Percentiles rank a stretch among this genome's conserved stretches.
These are phyloP conservation scores for Vulpes lagopus DNA, from an alignment of 2,113 vertebrate species.

Conservation along the genomic window DNA sequence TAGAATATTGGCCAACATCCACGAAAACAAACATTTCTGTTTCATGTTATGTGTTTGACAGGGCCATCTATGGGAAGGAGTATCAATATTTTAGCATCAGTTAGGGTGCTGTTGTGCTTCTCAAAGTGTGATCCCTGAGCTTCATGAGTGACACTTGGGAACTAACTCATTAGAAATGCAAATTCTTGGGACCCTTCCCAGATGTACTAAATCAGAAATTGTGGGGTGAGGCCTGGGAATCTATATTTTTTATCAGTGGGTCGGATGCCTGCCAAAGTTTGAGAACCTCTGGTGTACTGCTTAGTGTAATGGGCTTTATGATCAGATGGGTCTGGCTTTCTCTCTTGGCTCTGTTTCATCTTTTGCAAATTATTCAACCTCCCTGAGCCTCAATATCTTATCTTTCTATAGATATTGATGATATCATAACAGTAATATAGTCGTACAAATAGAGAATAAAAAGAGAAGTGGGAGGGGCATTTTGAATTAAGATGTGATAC, in stretches of 20 bases:
- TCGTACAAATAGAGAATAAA: background rate
- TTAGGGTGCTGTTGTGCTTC: background rate
- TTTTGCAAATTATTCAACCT: conserved; percentile 27
- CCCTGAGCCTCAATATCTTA: background rate
- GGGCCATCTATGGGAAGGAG: background rate
- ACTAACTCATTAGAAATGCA: conserved; percentile 6
- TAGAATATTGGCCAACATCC: background rate
- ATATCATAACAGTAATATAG: background rate
- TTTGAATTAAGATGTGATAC: background rate
- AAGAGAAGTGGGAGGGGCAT: background rate
- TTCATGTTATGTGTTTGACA: conserved; percentile 21
- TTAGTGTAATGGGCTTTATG: background rate
- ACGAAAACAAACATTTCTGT: conserved; percentile 25
- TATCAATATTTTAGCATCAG: background rate
- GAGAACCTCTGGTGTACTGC: background rate
- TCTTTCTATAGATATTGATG: background rate
- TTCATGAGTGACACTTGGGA: background rate
- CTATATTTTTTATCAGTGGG: background rate
- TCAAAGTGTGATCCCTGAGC: background rate
- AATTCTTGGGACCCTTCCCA: background rate
- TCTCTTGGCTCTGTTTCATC: background rate
- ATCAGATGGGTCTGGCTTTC: background rate
- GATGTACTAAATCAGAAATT: background rate
- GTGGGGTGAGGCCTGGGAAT: background rate
- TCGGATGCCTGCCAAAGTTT: background rate